Conservation (phyloP, 2,888 invertebrate genomes). For the Seira musarum region DNA sequence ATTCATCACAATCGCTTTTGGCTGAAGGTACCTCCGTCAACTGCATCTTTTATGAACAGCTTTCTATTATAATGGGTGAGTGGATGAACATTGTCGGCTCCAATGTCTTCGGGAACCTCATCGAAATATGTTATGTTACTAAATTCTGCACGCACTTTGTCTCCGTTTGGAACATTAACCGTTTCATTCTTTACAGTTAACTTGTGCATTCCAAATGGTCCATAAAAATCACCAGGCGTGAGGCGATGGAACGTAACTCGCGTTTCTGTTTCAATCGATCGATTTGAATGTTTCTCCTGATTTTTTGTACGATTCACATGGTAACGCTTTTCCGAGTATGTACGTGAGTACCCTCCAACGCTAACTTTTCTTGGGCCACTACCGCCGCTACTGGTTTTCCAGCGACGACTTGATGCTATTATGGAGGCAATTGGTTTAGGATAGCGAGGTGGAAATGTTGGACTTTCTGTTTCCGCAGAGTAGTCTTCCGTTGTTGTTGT, state of each 20-base stretch:
- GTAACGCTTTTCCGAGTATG: conserved; percentile 64
- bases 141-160: conserved; percentile 59
- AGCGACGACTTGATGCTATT: conserved; percentile 14
- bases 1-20: too few relatives aligned
- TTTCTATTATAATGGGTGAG: conserved; percentile 51
- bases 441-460: not conserved
- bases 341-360: conserved; percentile 65
- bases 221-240: conserved; percentile 48
- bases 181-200: conserved; percentile 63
- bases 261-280: conserved; percentile 64
- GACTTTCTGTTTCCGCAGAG: not conserved
- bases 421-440: not conserved
- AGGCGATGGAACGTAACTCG: conserved; percentile 63
- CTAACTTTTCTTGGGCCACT: conserved; percentile 49
- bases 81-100: conserved; percentile 65
- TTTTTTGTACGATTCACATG: conserved; percentile 64
- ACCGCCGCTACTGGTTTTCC: conserved; percentile 19
- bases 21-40: conserved; percentile 51
- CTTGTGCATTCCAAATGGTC: conserved; percentile 59
- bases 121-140: conserved; percentile 66
- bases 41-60: conserved; percentile 29
- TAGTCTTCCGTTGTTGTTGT: not conserved
- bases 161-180: conserved; percentile 58
- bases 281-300: conserved; percentile 62
- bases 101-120: conserved; percentile 52